Base-by-base conservation (phyloP, 2,888 invertebrate species). In the Dryocosmus kuriphilus region DNA sequence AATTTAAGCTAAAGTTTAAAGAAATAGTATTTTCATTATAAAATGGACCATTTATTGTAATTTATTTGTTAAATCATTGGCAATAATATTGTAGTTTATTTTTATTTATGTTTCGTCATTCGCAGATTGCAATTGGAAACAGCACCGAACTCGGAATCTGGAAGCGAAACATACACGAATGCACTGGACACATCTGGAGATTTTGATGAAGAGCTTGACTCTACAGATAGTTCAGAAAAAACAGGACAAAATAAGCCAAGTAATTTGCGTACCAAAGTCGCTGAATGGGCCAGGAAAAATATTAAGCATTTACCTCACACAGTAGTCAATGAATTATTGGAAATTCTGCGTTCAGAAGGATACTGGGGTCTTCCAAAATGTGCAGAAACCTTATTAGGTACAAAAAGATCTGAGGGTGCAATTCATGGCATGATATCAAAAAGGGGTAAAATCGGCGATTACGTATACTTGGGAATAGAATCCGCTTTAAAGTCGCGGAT, bases 361-460 rank as follows among this genome's bases (percentile, higher is more conserved):
- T 6, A 62, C 11, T 35, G 22, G 19, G 63, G 30, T 19, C 19
- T 62, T 30, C 63, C 30, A 6, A 62, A 62, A 27, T 19, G 24
- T 30, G 27, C 63, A 35, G 74, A 55, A 57, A 57, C 74, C 22
- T 16, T 74, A 2, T 19, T 74, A 16, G 30, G 30, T n/a, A 74
- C 57, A 35, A n/a, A 74, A 16, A 74, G 60, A 35, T 30, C 55
- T 22, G 30, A 55, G 1, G 57, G 32, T 19, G 2, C 19, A 55
- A 46, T 55, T 14, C 30, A n/a, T 9, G 19, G 6, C 1, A 57
- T 74, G 22, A 38, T 46, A 16, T 32, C 46, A 27, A 73, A 73
- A 73, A 73, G n/a, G 27, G 24, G 61, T 30, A 61, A 61, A 61
- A 19, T 27, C 11, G 30, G 61, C 8, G 24, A 61, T 4, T 61